Evolutionary conservation across 2,113 vertebrate genomes (phyloP), one percentile per base, ranked within the genome.

Genomic region (Macroglossus sobrinus): DNA sequence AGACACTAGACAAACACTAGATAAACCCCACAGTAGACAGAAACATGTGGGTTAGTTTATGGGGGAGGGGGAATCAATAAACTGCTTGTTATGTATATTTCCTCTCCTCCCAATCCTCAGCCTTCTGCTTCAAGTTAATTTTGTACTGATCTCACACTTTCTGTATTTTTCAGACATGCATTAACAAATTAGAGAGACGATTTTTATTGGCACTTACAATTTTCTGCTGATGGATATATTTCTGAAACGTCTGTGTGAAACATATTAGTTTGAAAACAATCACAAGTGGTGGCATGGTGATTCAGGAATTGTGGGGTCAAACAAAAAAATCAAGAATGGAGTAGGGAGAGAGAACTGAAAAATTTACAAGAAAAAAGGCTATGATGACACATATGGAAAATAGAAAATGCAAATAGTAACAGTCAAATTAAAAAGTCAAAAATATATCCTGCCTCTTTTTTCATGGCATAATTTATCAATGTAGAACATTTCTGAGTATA

Each of bases 61-160:
- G 47, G 80, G 84, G 57, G 40, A 16, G 28, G 66, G 66, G 72
- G 59, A 95, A 63, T 47, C 88, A 82, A 63, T 38, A 82, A 59
- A 78, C 63, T 50, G 82, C 61, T 92, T 95, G 92, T 84, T 92
- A 80, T 93, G 50, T 94, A 94, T 81, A 40, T 96, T 95, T 95
- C 61, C 38, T 96, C 84, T 59, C 72, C 88, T 84, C 35, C 75
- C 35, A 59, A 55, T 75, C 61, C 47, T 50, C 91, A 91, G 94
- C 93, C 95, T 97, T 97, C 95, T 98, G 97, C 74, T 96, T 86
- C 50, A 19, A 89, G 85, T 94, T 98, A 97, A 97, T 97, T 97
- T 89, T 97, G 86, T 53, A 30, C 57, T 95, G 81, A 69, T 96
- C 85, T 96, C 89, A 79, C 76, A 94, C 91, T 86, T 88, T 93